Conservation (phyloP, 1,140 invertebrate genomes). For the Brachionus sp. region DNA sequence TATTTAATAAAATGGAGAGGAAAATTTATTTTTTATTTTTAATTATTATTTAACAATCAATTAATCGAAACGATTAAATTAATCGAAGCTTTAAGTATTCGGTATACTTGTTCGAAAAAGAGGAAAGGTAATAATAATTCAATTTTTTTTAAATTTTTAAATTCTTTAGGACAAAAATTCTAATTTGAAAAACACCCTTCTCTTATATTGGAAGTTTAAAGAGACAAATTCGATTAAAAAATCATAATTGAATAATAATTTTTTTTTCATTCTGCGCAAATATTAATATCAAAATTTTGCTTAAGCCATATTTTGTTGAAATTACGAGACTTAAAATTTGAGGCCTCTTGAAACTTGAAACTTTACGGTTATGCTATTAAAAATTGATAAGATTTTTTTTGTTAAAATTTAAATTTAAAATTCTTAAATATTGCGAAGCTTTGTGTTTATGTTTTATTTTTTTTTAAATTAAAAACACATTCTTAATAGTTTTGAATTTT, state of each 20-base stretch:
- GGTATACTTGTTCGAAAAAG: no score
- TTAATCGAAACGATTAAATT: no score
- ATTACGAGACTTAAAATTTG: neutral
- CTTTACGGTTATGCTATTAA: neutral
- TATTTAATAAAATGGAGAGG: no score
- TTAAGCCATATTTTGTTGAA: neutral
- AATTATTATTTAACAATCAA: no score
- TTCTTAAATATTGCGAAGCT: no score
- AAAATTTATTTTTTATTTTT: no score
- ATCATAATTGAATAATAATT: neutral
- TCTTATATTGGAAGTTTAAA: neutral
- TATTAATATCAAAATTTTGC: neutral
- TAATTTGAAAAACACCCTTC: neutral
- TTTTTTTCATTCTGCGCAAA: neutral
- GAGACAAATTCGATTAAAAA: neutral
- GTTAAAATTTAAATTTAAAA: neutral
- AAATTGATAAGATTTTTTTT: neutral
- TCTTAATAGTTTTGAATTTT: neutral
- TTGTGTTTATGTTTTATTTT: neutral
- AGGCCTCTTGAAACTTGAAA: neutral
- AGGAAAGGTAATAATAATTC: no score
- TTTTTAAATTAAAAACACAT: slow-evolving; percentile 1
- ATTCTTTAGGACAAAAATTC: neutral
- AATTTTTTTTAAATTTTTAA: neutral
- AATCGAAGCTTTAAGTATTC: no score